phyloP scores from a whole-genome alignment of 2,797 vertebrate species.

The Macropus fuliginosus region DNA sequence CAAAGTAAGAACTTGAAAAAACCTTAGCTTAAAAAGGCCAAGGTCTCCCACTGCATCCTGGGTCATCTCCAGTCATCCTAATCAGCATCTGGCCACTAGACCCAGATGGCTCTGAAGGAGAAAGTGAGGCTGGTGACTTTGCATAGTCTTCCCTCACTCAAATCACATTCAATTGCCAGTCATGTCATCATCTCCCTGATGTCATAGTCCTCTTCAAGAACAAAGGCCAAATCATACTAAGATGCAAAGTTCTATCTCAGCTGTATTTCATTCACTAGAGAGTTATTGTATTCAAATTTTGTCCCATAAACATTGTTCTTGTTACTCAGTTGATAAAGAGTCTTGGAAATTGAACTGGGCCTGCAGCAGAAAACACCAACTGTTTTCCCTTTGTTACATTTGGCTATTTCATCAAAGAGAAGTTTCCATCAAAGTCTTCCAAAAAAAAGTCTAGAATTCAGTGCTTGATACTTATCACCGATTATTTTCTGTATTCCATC shows the following conservation, averaged over 20 bases:
- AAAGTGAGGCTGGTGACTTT: no score
- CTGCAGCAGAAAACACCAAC: slow-evolving; percentile 98
- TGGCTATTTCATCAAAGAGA: slow-evolving; percentile 94
- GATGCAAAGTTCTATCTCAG: neutral
- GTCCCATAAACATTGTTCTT: slow-evolving; percentile 87
- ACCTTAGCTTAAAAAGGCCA: no score
- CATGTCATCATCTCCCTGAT: no score
- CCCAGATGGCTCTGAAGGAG: no score
- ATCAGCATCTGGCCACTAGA: no score
- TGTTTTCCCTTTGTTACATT: slow-evolving; percentile 92
- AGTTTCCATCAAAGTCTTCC: slow-evolving; percentile 94
- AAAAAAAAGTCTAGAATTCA: slow-evolving; percentile 92
- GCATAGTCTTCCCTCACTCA: no score
- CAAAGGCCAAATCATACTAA: neutral
- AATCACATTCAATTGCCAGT: no score
- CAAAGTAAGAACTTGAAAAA: no score
- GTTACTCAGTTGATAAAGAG: slow-evolving; percentile 95
- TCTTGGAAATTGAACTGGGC: slow-evolving; percentile 93
- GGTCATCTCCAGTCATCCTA: no score
- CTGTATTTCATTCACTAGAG: neutral
- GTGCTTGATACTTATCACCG: slow-evolving; percentile 92
- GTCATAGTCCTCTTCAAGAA: no score
- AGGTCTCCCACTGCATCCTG: no score
- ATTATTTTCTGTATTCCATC: slow-evolving; percentile 87
- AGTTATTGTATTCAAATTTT: slow-evolving; percentile 94